Evolutionary conservation across 1,140 invertebrate genomes (phyloP).

Genomic region (Drosophila tropicalis): DNA sequence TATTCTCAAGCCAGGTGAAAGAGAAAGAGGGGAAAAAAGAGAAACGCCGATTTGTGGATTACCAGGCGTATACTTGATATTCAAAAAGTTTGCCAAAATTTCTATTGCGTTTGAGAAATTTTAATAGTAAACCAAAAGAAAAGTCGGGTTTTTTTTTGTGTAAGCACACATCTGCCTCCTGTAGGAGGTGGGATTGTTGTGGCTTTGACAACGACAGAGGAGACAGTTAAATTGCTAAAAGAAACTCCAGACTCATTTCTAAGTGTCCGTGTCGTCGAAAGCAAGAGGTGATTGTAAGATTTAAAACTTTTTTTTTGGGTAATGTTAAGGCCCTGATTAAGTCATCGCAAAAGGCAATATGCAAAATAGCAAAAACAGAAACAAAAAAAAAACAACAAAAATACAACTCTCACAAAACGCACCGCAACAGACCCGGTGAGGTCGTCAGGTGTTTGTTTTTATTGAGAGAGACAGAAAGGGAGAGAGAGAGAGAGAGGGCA

Average conservation of each 20-base stretch:
- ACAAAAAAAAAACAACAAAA: not conserved
- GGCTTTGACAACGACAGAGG: slow-evolving; percentile 45
- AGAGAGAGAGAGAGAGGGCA: slow-evolving; percentile 21
- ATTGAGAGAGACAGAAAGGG: slow-evolving; percentile 25
- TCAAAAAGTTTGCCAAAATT: slow-evolving; percentile 17
- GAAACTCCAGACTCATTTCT: slow-evolving; percentile 49
- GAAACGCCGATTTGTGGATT: slow-evolving; percentile 78
- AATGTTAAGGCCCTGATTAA: slow-evolving; percentile 60
- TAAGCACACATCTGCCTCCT: slow-evolving; percentile 71
- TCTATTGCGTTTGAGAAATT: slow-evolving; percentile 46
- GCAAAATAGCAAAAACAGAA: slow-evolving; percentile 49
- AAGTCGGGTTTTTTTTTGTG: slow-evolving; percentile 36
- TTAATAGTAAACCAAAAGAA: slow-evolving; percentile 35
- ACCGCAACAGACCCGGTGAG: slow-evolving; percentile 34
- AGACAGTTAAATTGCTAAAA: slow-evolving; percentile 64
- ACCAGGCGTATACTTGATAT: slow-evolving; percentile 78
- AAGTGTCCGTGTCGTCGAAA: slow-evolving; percentile 64
- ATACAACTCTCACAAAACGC: slow-evolving; percentile 3
- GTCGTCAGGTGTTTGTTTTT: slow-evolving; percentile 66
- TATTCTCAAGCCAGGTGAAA: slow-evolving; percentile 34
- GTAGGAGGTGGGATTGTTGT: slow-evolving; percentile 72
- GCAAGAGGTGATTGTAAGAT: slow-evolving; percentile 71
- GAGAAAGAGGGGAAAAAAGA: slow-evolving; percentile 35
- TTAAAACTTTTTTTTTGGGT: slow-evolving; percentile 27
- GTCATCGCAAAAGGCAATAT: slow-evolving; percentile 62